phyloP scores from a whole-genome alignment of 2,113 vertebrate genomes.

The Ciconia maguari region DNA sequence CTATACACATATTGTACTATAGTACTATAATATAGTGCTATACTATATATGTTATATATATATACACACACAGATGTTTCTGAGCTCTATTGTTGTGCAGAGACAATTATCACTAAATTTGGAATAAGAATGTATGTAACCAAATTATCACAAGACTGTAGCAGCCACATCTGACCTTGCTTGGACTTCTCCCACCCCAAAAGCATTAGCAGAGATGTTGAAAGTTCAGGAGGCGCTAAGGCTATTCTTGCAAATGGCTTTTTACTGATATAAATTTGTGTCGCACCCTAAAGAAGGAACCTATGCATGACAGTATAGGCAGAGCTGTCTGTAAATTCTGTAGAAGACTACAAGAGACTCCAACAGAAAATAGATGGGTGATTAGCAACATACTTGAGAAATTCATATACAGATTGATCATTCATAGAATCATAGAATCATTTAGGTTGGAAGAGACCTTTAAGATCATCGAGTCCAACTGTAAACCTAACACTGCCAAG shows the following conservation, averaged over 20 bases:
- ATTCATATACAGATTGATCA: not conserved
- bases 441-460: not conserved
- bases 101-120: not conserved
- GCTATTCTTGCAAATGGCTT: not conserved
- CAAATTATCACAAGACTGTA: not conserved
- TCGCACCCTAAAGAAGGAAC: not conserved
- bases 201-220: not conserved
- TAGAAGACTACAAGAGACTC: not conserved
- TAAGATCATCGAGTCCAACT: not conserved
- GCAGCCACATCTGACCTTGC: not conserved
- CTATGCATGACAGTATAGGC: not conserved
- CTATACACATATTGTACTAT: not conserved
- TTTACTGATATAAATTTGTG: not conserved
- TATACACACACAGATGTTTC: not conserved
- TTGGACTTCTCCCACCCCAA: not conserved
- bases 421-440: not conserved
- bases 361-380: not conserved
- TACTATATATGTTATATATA: not conserved
- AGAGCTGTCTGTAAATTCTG: not conserved
- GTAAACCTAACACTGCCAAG: not conserved
- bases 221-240: not conserved
- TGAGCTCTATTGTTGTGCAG: not conserved
- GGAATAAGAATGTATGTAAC: not conserved
- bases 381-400: not conserved
- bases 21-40: not conserved